phyloP scores from a whole-genome alignment of 1,140 invertebrate species.

The Ladona fulva region DNA sequence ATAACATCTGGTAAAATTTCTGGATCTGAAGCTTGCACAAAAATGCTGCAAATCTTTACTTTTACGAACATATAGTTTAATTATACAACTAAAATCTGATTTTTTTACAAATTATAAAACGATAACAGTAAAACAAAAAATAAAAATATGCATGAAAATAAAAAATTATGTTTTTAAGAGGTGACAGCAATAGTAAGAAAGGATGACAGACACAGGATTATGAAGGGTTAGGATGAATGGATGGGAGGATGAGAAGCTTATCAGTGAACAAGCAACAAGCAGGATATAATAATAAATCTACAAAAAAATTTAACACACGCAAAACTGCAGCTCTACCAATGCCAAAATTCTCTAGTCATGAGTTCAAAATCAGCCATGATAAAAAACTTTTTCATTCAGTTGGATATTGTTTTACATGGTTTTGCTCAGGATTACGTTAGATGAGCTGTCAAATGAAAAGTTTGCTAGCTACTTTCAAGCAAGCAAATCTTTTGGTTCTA shows the following conservation, averaged over 20 bases:
- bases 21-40: no score
- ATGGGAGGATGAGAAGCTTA: not conserved
- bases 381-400: not conserved
- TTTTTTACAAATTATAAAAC: not conserved
- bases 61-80: no score
- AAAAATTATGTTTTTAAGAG: not conserved
- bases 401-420: not conserved
- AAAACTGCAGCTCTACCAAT: not conserved
- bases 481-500: not conserved
- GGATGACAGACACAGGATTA: not conserved
- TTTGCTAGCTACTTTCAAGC: not conserved
- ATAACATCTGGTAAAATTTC: no score
- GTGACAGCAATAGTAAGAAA: not conserved
- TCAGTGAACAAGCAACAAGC: not conserved
- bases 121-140: not conserved
- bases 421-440: not conserved
- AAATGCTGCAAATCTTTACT: no score
- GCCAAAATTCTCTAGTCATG: not conserved
- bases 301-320: not conserved
- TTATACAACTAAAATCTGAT: no score
- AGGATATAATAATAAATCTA: not conserved
- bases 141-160: not conserved
- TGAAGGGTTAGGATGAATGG: slow-evolving; percentile 4
- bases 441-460: not conserved
- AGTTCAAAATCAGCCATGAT: not conserved